These are phyloP conservation scores for Adelosebastes latens DNA, from an alignment of 2,797 vertebrate genomes.

Conservation along the genomic window DNA sequence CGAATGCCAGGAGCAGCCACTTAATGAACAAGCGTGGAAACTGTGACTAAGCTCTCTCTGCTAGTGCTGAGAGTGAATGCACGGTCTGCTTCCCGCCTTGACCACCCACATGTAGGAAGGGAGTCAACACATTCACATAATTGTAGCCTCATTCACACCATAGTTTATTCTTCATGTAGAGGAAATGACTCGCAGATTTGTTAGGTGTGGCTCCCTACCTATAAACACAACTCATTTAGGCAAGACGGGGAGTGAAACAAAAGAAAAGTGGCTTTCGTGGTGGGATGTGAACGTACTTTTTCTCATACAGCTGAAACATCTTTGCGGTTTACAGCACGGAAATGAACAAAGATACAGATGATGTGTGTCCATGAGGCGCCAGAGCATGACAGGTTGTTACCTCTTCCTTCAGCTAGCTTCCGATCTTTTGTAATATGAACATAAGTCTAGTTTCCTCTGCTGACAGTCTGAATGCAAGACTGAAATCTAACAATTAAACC, in stretches of 20 bases:
- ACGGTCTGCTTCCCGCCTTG: constrained; percentile 59
- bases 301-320: constrained; percentile 5
- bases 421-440: neutral
- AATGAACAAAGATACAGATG: constrained; percentile 7
- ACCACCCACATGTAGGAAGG: constrained; percentile 68
- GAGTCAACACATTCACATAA: constrained; percentile 35
- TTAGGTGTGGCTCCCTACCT: neutral
- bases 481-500: neutral
- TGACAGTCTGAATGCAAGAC: neutral
- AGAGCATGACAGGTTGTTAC: neutral
- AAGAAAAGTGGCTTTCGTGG: neutral
- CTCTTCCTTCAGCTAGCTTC: constrained; percentile 1
- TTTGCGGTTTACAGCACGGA: constrained; percentile 15
- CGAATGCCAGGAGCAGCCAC: constrained; percentile 74
- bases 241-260: neutral
- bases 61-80: constrained; percentile 29
- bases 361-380: neutral
- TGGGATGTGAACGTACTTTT: neutral
- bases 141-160: constrained; percentile 27
- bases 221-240: neutral
- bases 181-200: constrained; percentile 44
- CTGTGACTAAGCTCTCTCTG: constrained; percentile 72
- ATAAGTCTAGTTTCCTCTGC: neutral
- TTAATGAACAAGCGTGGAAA: constrained; percentile 78
- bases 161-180: constrained; percentile 35